Base-by-base conservation (phyloP, 2,888 invertebrate genomes). In the Liodrosophila aerea region DNA sequence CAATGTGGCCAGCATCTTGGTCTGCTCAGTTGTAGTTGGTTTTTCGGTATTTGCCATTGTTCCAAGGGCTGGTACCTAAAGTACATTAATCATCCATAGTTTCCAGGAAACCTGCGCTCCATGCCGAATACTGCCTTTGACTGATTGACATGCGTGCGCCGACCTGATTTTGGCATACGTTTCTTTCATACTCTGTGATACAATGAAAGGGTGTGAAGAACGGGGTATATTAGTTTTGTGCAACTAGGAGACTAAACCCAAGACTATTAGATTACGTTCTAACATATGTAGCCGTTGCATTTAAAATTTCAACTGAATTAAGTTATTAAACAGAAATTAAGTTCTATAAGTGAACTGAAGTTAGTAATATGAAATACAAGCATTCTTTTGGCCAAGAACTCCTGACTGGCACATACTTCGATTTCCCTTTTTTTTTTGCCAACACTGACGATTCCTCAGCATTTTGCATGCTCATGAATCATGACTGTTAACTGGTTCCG, bases 61-160 rank as follows among this genome's bases (percentile, higher is more conserved):
- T 52, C 47, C 34, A 41, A 22, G 22, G 22, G 22, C 22, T 22
- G 22, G 3, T 5, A 22, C 5, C 41, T 31, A 15, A 49, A 50
- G 51, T 51, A 50, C 58, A 59, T 64, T 76, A 4, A 22, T 22
- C 86, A 80, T 80, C 80, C 85, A 80, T 80, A 80, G 73, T 73
- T 68, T 85, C 67, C 61, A 37, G 70, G 67, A 85, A 76, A 67
- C 60, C 65, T 46, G 52, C 64, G 68, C 75, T 56, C 40, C 56
- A 54, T 65, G 66, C 47, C 66, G 64, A 22, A 22, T 59, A 49
- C 63, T 80, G 85, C 78, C 85, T 52, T 66, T 64, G 74, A 68
- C 49, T 85, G 80, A 85, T 85, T 80, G 80, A 71, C 80, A 84
- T 64, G 76, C 63, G 73, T 61, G 80, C 40, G 58, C 40, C 69